These are phyloP conservation scores for Calidris pugnax DNA, from an alignment of 2,113 vertebrate species.

Conservation along the genomic window DNA sequence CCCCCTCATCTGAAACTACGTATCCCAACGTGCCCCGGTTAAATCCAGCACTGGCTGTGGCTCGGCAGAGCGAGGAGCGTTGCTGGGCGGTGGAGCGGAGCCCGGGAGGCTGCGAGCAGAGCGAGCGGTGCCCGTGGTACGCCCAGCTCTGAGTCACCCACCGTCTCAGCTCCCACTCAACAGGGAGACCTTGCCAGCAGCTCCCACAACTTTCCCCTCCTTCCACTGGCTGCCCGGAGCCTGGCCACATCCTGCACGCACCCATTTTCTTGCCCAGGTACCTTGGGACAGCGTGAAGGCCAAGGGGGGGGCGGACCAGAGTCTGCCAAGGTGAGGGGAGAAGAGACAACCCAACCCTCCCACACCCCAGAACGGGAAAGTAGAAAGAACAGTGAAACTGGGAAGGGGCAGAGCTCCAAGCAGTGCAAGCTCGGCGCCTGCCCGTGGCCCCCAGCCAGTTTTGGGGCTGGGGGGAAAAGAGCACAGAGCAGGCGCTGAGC, in stretches of 20 bases:
- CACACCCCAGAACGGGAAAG: background rate
- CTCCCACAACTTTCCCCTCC: background rate
- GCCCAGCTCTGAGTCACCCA: conserved; percentile 4
- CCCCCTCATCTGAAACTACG: background rate
- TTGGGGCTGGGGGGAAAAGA: background rate
- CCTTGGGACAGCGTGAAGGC: rapidly evolving
- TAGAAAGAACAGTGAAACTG: background rate
- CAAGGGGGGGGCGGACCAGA: background rate
- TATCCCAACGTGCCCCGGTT: background rate
- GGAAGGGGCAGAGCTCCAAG: background rate
- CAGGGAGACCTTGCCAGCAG: background rate
- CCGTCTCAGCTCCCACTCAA: background rate
- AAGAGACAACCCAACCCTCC: background rate
- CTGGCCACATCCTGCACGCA: background rate
- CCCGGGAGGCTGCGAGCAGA: background rate
- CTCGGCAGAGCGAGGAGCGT: background rate
- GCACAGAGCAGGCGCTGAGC: background rate
- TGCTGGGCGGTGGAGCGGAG: background rate
- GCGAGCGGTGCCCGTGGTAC: background rate
- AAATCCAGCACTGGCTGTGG: background rate
- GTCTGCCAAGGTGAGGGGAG: background rate
- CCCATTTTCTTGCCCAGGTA: background rate
- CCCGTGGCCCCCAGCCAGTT: background rate
- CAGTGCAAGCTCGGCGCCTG: background rate
- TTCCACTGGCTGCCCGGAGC: background rate